Evolutionary conservation across 64 coral and sea anemone genomes (phyloP).

Genomic region (Montipora capricornis): DNA sequence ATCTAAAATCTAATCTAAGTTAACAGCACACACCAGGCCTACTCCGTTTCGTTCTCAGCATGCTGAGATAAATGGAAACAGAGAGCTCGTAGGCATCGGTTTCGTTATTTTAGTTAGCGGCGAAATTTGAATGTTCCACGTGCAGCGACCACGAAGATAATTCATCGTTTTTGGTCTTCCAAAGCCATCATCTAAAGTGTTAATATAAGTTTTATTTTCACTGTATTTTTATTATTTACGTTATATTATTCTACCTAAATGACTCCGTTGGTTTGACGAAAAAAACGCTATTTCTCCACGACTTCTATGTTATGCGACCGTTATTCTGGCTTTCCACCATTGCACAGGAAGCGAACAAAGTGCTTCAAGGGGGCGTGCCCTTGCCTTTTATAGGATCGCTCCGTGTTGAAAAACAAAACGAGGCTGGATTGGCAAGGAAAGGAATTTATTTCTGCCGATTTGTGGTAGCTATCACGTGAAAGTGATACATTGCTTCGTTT

Average conservation of each 20-base stretch:
- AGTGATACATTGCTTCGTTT: too few species aligned
- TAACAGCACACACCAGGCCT: too few species aligned
- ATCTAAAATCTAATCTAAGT: too few species aligned
- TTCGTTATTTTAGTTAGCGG: constrained; percentile 10
- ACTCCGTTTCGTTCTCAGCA: constrained; percentile 12
- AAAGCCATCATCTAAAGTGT: constrained; percentile 17
- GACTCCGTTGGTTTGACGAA: constrained; percentile 12
- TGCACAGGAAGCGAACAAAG: constrained; percentile 25
- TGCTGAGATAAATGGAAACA: background rate
- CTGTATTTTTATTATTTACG: constrained; percentile 3
- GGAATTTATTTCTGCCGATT: too few species aligned
- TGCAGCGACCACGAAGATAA: background rate
- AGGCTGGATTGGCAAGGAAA: too few species aligned
- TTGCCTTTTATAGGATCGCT: constrained; percentile 14
- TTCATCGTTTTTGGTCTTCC: background rate
- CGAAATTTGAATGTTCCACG: constrained; percentile 9
- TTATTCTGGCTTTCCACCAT: constrained; percentile 14
- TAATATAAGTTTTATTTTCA: constrained; percentile 6
- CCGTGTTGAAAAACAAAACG: background rate
- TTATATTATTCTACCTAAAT: constrained; percentile 16
- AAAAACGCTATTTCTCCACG: background rate
- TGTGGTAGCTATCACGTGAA: too few species aligned
- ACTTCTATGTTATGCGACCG: constrained; percentile 1
- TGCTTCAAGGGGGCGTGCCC: constrained; percentile 15
- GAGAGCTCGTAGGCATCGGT: background rate